Evolutionary conservation across 2,888 invertebrate genomes (phyloP), one percentile per base, ranked within the genome.

Genomic region (Schizaphis graminum): DNA sequence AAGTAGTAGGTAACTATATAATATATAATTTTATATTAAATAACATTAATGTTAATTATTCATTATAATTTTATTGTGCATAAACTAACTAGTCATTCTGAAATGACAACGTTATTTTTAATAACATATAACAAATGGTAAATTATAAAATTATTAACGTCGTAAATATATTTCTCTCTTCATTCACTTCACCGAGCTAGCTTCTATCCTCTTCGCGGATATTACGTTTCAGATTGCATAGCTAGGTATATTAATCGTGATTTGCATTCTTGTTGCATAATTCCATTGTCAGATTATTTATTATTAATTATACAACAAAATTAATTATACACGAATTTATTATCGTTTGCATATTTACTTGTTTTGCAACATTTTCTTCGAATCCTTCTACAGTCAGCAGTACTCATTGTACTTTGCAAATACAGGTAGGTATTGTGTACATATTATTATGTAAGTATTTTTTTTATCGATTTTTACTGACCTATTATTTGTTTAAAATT

Each of bases 301-400:
- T 35, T 49, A 53, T 91, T 53, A 88, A 88, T 77, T 77, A 91
- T 77, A 26, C 91, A 77, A 84, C n/a, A 90, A 86, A 35, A 90
- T 90, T 90, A 61, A 90, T 47, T 67, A 61, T 88, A 53, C 44
- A 90, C 44, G n/a, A n/a, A 57, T 90, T 90, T 90, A 91, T 77
- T 91, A 77, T 77, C 53, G 77, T 91, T 84, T 77, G 61, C 35
- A 35, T 44, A 47, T 67, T 41, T 67, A 56, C 47, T 90, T 41
- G 61, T 90, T 47, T 47, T 67, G 89, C 61, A 90, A 90, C 24
- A 67, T 53, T 44, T 57, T 57, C 28, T 26, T 35, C 26, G 28
- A 26, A 28, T 89, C 28, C 16, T 89, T 16, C 89, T 7, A 47
- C 7, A 35, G 35, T 56, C 57, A 35, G 13, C 57, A 35, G 13